phyloP scores from a whole-genome alignment of 2,888 invertebrate genomes.

The Agrochola macilenta region DNA sequence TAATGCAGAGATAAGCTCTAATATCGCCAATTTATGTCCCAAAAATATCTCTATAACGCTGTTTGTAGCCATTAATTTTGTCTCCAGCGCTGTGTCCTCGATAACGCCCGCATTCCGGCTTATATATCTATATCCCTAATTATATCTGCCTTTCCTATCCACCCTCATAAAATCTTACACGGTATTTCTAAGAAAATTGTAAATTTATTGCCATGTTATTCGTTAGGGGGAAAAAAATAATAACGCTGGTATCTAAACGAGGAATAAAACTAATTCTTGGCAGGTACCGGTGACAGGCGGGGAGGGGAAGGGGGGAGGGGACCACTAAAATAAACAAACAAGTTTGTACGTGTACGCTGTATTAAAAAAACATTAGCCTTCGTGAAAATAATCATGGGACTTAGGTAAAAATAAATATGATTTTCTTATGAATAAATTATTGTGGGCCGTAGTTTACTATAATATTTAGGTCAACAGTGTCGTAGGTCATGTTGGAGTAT shows the following conservation, averaged over 20 bases:
- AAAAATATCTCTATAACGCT: slow-evolving; percentile 48
- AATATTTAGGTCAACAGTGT: slow-evolving; percentile 3
- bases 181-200: slow-evolving; percentile 70
- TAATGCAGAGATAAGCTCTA: slow-evolving; percentile 50
- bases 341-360: slow-evolving; percentile 41
- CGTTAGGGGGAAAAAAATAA: slow-evolving; percentile 59
- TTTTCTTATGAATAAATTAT: slow-evolving; percentile 36
- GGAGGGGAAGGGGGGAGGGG: not conserved
- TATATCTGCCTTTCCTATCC: slow-evolving; percentile 58
- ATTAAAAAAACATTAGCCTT: slow-evolving; percentile 65
- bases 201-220: slow-evolving; percentile 77
- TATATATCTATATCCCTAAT: slow-evolving; percentile 54
- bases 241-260: slow-evolving; percentile 36
- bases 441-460: not conserved
- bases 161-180: slow-evolving; percentile 55
- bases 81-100: slow-evolving; percentile 45
- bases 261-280: slow-evolving; percentile 59
- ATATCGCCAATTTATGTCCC: slow-evolving; percentile 52
- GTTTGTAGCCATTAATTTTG: slow-evolving; percentile 58
- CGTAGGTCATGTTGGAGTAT: not conserved
- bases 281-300: slow-evolving; percentile 55
- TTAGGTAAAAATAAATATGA: slow-evolving; percentile 31
- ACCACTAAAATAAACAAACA: slow-evolving; percentile 61
- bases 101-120: slow-evolving; percentile 67
- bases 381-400: slow-evolving; percentile 34